Evolutionary conservation across 2,797 vertebrate species (phyloP).

Genomic region (Anguilla marmorata): DNA sequence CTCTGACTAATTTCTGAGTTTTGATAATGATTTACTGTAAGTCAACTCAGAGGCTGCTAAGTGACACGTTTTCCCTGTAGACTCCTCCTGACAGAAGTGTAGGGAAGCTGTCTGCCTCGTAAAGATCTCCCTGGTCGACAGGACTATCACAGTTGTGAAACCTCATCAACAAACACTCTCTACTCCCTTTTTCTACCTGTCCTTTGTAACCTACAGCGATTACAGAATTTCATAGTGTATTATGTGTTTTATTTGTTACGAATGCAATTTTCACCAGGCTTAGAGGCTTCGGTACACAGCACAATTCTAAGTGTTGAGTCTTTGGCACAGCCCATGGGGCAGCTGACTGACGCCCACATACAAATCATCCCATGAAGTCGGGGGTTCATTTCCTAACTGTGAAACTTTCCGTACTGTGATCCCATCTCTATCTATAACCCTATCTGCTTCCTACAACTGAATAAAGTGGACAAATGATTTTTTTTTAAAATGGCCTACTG

Average conservation of each 20-base stretch:
- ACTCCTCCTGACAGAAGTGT: not conserved
- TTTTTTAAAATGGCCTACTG: too few species aligned
- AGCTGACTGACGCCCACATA: too few species aligned
- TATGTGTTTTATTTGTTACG: not conserved
- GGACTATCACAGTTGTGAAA: not conserved
- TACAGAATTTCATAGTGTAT: not conserved
- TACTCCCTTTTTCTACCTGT: not conserved
- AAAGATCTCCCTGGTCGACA: not conserved
- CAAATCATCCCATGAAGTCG: too few species aligned
- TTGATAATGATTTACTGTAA: not conserved
- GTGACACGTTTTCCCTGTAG: not conserved
- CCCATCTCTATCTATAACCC: too few species aligned
- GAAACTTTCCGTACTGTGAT: too few species aligned
- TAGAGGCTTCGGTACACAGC: not conserved
- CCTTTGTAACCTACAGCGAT: not conserved
- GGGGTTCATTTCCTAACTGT: too few species aligned
- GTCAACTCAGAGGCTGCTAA: not conserved
- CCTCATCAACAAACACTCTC: not conserved
- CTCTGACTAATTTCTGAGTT: not conserved
- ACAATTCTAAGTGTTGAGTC: too few species aligned
- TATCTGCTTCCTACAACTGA: too few species aligned
- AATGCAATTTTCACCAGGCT: not conserved
- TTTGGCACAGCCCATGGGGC: too few species aligned
- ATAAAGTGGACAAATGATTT: too few species aligned
- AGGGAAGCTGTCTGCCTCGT: not conserved